Percentiles rank a stretch among this genome's conserved stretches.
Conservation (phyloP, 2,113 vertebrate genomes). For the Heloderma charlesbogerti region DNA sequence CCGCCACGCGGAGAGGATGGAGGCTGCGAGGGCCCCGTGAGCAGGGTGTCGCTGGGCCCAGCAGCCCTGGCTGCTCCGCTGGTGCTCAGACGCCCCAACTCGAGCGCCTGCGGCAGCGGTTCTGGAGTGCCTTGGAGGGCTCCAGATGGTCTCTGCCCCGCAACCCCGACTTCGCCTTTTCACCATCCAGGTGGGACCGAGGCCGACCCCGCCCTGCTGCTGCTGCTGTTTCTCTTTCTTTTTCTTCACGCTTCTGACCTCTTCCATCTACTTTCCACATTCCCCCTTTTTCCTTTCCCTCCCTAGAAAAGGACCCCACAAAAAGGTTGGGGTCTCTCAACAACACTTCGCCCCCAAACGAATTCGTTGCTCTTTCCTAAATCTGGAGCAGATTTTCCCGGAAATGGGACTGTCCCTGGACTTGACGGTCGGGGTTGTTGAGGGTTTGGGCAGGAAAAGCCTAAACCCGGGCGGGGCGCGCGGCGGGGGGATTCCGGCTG, state of each 20-base stretch:
- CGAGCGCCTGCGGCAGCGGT: neutral
- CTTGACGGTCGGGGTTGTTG: neutral
- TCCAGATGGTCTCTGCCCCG: neutral
- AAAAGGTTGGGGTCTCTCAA: neutral
- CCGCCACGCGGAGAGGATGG: neutral
- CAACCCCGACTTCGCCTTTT: neutral
- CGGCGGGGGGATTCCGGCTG: neutral
- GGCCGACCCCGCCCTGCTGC: no score
- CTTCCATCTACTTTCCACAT: neutral
- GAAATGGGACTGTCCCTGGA: neutral
- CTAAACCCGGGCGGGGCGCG: neutral
- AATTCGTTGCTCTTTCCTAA: neutral
- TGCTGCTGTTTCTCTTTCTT: neutral
- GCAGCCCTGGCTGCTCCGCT: neutral
- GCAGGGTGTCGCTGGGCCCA: neutral
- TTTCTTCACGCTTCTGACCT: no score
- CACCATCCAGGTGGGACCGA: accelerated
- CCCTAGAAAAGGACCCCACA: neutral
- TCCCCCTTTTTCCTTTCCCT: no score
- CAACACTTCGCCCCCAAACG: neutral
- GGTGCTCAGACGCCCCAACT: neutral
- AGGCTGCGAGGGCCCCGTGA: neutral
- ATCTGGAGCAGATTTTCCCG: neutral
- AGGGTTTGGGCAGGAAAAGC: neutral
- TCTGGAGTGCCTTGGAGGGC: neutral